A percentile compares a stretch with the other conserved stretches of the same genome.
phyloP scores from a whole-genome alignment of 2,797 vertebrate genomes.

The Danio aesculapii region DNA sequence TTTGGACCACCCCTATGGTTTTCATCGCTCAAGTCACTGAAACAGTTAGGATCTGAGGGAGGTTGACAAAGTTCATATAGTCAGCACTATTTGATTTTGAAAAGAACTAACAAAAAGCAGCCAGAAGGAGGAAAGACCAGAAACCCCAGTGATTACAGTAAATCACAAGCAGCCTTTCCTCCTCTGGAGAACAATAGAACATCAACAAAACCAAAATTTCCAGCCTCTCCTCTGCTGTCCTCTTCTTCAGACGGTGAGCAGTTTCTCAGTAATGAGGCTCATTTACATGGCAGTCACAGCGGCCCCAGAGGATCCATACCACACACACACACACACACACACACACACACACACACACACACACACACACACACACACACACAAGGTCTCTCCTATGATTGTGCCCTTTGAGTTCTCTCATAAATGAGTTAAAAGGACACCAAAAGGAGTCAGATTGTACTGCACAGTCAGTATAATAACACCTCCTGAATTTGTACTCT shows the following conservation, averaged over 20 bases:
- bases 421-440: slow-evolving; percentile 22
- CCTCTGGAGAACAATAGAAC: slow-evolving; percentile 45
- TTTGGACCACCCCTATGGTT: too few species aligned
- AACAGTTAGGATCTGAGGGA: not conserved
- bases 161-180: slow-evolving; percentile 30
- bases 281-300: slow-evolving; percentile 54
- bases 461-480: not conserved
- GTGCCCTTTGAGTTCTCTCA: slow-evolving; percentile 7
- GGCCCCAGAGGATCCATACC: slow-evolving; percentile 33
- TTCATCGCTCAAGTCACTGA: too few species aligned
- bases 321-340: slow-evolving; percentile 18
- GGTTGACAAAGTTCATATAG: too few species aligned
- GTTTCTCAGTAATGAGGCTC: slow-evolving; percentile 57
- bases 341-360: slow-evolving; percentile 16
- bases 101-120: slow-evolving; percentile 3
- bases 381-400: slow-evolving; percentile 14
- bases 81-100: slow-evolving; percentile 16
- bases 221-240: slow-evolving; percentile 23
- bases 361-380: slow-evolving; percentile 16
- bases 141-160: slow-evolving; percentile 42
- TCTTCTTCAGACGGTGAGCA: slow-evolving; percentile 4
- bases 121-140: slow-evolving; percentile 26
- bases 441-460: slow-evolving; percentile 7
- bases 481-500: slow-evolving; percentile 22
- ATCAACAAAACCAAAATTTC: slow-evolving; percentile 40